Evolutionary conservation across 2,797 vertebrate species (phyloP).

Genomic region (Mallotus villosus): DNA sequence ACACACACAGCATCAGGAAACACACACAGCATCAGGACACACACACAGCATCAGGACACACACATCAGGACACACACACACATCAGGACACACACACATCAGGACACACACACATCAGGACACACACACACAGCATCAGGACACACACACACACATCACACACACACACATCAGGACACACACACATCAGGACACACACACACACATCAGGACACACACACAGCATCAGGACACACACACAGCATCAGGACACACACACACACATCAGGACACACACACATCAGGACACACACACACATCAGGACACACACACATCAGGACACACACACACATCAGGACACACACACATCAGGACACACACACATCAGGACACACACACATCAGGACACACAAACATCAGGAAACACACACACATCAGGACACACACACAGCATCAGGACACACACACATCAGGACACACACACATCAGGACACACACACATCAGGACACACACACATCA

Average conservation of each 20-base stretch:
- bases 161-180: too few relatives aligned
- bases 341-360: conserved; percentile 8
- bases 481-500: conserved; percentile 5
- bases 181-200: conserved; percentile 4
- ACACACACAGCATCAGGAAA: conserved; percentile 5
- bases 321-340: conserved; percentile 5
- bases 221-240: conserved; percentile 3
- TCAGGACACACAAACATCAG: too few relatives aligned
- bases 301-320: conserved; percentile 4
- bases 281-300: conserved; percentile 5
- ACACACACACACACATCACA: conserved; percentile 6
- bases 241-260: conserved; percentile 5
- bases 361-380: conserved; percentile 3
- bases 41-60: conserved; percentile 5
- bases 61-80: background rate
- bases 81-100: conserved; percentile 5
- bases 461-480: conserved; percentile 3
- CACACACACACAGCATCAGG: conserved; percentile 5
- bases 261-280: conserved; percentile 5
- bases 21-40: conserved; percentile 9
- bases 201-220: conserved; percentile 5
- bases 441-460: conserved; percentile 8
- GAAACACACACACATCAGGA: conserved; percentile 5
- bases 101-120: conserved; percentile 4
- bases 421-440: conserved; percentile 5